Evolutionary conservation across 2,797 vertebrate genomes (phyloP).

Genomic region (Anas bahamensis): DNA sequence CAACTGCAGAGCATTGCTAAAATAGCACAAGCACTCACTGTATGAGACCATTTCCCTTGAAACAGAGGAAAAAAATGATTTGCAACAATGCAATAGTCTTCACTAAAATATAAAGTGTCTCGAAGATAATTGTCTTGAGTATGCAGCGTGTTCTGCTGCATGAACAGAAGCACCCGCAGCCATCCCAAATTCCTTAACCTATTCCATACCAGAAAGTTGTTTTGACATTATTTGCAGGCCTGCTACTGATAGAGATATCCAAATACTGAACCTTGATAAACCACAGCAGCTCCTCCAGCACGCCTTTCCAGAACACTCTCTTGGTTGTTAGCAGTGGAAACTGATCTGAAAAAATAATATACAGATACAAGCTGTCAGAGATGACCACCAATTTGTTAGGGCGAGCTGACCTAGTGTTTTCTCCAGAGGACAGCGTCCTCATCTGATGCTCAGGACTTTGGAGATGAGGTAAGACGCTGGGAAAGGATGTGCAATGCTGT

Average conservation of each 20-base stretch:
- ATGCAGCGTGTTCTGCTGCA: accelerated
- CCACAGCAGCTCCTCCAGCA: constrained; percentile 96
- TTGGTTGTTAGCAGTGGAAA: constrained; percentile 97
- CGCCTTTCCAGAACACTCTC: constrained; percentile 95
- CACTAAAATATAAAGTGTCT: background rate
- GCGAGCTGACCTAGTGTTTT: background rate
- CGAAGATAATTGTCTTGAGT: background rate
- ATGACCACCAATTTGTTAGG: background rate
- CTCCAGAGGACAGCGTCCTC: background rate
- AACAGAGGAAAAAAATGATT: background rate
- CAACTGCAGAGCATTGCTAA: background rate
- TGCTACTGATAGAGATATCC: background rate
- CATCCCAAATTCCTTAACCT: background rate
- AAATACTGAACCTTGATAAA: constrained; percentile 89
- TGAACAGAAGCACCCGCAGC: background rate
- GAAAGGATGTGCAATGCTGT: background rate
- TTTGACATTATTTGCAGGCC: background rate
- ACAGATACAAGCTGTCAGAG: background rate
- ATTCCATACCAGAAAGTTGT: accelerated
- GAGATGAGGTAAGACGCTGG: accelerated
- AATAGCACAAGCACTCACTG: background rate
- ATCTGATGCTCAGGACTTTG: accelerated
- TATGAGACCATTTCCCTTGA: background rate
- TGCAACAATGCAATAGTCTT: background rate
- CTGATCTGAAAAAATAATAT: constrained; percentile 81